Conservation (phyloP, 2,797 vertebrate species). For the Hozukius guyotensis region DNA sequence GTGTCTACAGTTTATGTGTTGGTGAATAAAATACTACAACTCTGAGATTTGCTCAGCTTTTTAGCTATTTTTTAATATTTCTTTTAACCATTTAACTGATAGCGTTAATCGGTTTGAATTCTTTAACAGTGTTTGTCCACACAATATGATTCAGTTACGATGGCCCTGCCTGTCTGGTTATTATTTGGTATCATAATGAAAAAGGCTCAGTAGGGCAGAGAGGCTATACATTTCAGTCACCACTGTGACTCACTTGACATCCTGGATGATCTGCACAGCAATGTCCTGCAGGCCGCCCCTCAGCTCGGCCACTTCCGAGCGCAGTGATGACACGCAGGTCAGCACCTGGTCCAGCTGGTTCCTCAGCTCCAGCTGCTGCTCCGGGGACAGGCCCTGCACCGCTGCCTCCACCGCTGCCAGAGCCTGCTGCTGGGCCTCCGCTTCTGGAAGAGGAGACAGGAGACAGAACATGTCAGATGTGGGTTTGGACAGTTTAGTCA, state of each 20-base stretch:
- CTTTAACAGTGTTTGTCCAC: neutral
- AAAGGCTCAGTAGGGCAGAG: neutral
- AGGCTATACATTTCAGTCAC: neutral
- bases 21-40: too few relatives aligned
- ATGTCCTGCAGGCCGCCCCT: slow-evolving; percentile 86
- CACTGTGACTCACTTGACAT: slow-evolving; percentile 88
- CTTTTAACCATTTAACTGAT: too few relatives aligned
- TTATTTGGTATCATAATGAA: neutral
- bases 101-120: too few relatives aligned
- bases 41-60: too few relatives aligned
- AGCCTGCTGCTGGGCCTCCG: slow-evolving; percentile 56
- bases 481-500: neutral
- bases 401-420: slow-evolving; percentile 57
- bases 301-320: slow-evolving; percentile 90
- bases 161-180: too few relatives aligned
- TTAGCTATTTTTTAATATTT: too few relatives aligned
- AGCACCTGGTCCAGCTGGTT: slow-evolving; percentile 90
- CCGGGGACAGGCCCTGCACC: slow-evolving; percentile 71
- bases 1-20: too few relatives aligned
- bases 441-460: slow-evolving; percentile 35
- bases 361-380: slow-evolving; percentile 86
- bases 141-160: neutral
- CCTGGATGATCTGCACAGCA: slow-evolving; percentile 87
- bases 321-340: slow-evolving; percentile 84
- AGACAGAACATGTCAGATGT: neutral